Percentiles rank a stretch among this genome's conserved stretches.
Conservation (phyloP, 2,797 vertebrate genomes). For the Aldrovandia affinis region DNA sequence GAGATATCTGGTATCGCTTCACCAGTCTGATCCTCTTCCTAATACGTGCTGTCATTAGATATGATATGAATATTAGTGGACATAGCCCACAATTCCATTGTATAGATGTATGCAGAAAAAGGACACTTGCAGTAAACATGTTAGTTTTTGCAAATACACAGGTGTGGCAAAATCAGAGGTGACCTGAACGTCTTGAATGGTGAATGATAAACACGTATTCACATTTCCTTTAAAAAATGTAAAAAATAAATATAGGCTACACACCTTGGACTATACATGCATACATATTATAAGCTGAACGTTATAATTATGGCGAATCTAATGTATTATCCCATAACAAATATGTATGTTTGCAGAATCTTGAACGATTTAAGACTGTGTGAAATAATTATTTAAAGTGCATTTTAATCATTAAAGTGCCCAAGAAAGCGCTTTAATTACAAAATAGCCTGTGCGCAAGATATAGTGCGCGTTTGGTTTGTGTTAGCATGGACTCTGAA, state of each 20-base stretch:
- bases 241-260: no score
- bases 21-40: slow-evolving; percentile 28
- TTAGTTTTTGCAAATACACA: neutral
- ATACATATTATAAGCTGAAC: neutral
- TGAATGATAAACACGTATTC: neutral
- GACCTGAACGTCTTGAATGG: neutral
- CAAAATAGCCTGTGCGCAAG: neutral
- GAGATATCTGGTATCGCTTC: slow-evolving; percentile 45
- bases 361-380: neutral
- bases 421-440: neutral
- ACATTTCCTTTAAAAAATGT: neutral
- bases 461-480: neutral
- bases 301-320: neutral
- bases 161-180: neutral
- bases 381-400: neutral
- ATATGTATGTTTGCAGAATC: neutral
- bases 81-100: neutral
- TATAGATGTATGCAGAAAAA: neutral
- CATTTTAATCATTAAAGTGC: neutral
- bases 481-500: neutral
- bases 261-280: no score
- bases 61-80: slow-evolving; percentile 16
- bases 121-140: neutral
- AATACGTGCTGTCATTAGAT: slow-evolving; percentile 51
- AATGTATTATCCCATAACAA: neutral